Conservation (phyloP, 2,113 vertebrate genomes). For the Ardeotis arabs region DNA sequence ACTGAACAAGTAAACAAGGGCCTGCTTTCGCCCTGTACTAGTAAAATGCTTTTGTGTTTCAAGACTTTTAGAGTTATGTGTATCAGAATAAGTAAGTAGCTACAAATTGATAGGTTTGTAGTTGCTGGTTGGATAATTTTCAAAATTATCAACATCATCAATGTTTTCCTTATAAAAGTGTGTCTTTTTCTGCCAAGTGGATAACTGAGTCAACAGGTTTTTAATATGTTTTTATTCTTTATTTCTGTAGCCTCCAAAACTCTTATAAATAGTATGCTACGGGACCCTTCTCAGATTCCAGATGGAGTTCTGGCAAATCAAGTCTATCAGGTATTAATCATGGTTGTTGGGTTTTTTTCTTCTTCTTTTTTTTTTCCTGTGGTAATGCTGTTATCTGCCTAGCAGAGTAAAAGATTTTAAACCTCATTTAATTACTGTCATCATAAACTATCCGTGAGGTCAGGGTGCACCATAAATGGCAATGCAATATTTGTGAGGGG, state of each 20-base stretch:
- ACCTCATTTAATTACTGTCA: constrained; percentile 86
- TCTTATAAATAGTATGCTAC: constrained; percentile 91
- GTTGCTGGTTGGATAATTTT: not conserved
- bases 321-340: constrained; percentile 91
- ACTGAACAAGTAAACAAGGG: not conserved
- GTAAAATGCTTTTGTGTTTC: not conserved
- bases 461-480: constrained; percentile 77
- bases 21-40: not conserved
- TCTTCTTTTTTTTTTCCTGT: not conserved
- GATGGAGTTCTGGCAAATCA: constrained; percentile 91
- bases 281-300: constrained; percentile 93
- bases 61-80: not conserved
- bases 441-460: constrained; percentile 81
- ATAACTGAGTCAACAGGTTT: constrained; percentile 54
- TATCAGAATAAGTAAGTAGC: not conserved
- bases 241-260: constrained; percentile 86
- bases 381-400: constrained; percentile 71
- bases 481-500: constrained; percentile 75
- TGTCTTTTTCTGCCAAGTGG: constrained; percentile 20
- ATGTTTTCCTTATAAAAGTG: constrained; percentile 17
- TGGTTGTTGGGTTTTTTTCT: constrained; percentile 53
- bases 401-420: constrained; percentile 78
- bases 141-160: not conserved
- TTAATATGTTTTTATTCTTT: constrained; percentile 48
- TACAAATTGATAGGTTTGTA: not conserved